These are phyloP conservation scores for Ictalurus furcatus DNA, from an alignment of 2,113 vertebrate species.

Conservation along the genomic window DNA sequence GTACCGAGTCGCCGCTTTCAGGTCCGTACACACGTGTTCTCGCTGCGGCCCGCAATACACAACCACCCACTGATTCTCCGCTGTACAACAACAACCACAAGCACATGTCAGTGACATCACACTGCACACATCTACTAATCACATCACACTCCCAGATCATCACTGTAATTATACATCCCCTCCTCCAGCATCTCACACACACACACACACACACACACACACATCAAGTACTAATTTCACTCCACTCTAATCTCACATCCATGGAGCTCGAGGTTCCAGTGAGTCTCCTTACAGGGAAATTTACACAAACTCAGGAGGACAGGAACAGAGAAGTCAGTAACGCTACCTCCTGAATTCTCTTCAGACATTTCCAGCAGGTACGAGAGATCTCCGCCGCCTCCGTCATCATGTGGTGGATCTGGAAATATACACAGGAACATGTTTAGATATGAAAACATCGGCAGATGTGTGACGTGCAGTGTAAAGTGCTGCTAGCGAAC, in stretches of 20 bases:
- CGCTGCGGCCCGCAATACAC: slow-evolving; percentile 88
- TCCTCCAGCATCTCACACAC: neutral
- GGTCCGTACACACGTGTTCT: slow-evolving; percentile 83
- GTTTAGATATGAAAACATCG: neutral
- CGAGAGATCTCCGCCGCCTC: slow-evolving; percentile 90
- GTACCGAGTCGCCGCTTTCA: slow-evolving; percentile 91
- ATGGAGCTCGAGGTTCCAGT: too few relatives aligned
- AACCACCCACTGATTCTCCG: slow-evolving; percentile 89
- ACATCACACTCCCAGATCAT: neutral
- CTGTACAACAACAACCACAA: slow-evolving; percentile 48
- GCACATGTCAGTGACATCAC: neutral
- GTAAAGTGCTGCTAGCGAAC: too few relatives aligned
- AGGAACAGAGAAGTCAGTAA: neutral
- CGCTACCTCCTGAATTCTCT: slow-evolving; percentile 86
- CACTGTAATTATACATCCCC: neutral
- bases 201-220: neutral
- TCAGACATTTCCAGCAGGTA: slow-evolving; percentile 92
- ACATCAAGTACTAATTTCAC: neutral
- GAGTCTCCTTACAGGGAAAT: neutral
- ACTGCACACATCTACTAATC: neutral
- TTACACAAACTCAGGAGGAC: neutral
- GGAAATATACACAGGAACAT: slow-evolving; percentile 5
- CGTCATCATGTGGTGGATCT: slow-evolving; percentile 94
- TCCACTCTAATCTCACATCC: neutral
- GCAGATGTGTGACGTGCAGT: neutral